These are phyloP conservation scores for Neodon shergylaensis DNA, from an alignment of 2,113 vertebrate genomes.

Conservation along the genomic window DNA sequence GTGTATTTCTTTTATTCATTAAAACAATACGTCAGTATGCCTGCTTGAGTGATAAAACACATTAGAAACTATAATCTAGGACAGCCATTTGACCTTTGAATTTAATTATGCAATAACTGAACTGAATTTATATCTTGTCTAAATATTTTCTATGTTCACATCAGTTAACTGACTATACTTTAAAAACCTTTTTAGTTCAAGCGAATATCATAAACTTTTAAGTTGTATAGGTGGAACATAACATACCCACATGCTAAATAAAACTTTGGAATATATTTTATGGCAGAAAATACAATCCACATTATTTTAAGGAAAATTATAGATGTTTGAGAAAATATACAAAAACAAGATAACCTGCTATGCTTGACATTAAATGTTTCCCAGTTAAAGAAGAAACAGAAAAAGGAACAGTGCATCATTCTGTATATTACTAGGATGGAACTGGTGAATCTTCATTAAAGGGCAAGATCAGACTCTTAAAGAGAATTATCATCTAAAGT, in stretches of 20 bases:
- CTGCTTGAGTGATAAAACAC: not conserved
- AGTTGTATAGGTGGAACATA: not conserved
- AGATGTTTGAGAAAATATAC: conserved; percentile 19
- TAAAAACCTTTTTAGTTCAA: conserved; percentile 50
- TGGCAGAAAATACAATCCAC: conserved; percentile 13
- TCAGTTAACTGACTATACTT: not conserved
- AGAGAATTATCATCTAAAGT: conserved; percentile 65
- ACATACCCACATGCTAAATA: conserved; percentile 30
- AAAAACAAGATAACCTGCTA: conserved; percentile 1
- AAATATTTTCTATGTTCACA: not conserved
- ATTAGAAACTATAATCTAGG: not conserved
- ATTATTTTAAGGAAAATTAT: conserved; percentile 44
- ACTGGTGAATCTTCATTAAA: conserved; percentile 48
- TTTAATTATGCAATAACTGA: not conserved
- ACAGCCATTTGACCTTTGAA: not conserved
- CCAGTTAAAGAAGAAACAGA: conserved; percentile 28
- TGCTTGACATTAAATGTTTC: conserved; percentile 46
- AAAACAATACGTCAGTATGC: not conserved
- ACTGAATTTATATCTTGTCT: conserved; percentile 8
- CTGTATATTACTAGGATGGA: conserved; percentile 33
- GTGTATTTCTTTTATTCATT: conserved; percentile 6
- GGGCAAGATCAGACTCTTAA: conserved; percentile 28
- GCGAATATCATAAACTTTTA: not conserved
- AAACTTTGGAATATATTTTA: conserved; percentile 40
- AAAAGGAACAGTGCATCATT: not conserved